Conservation (phyloP, 2,797 vertebrate genomes). For the Babyrousa celebensis region DNA sequence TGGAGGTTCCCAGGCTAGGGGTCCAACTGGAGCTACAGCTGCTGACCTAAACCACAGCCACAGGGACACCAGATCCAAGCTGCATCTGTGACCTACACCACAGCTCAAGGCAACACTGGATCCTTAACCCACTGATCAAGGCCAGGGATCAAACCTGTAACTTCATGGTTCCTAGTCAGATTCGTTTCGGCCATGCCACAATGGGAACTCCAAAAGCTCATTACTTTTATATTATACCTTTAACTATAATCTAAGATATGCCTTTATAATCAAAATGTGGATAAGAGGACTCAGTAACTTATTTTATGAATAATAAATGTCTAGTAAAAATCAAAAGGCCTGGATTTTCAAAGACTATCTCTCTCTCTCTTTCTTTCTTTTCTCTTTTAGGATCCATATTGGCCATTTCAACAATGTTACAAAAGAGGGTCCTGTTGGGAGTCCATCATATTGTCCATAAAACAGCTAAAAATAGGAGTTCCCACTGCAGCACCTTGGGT, state of each 20-base stretch:
- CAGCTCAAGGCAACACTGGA: too few relatives aligned
- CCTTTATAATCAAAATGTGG: neutral
- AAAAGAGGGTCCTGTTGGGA: neutral
- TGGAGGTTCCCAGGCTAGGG: too few relatives aligned
- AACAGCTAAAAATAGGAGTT: neutral
- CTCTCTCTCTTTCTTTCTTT: neutral
- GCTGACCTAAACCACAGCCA: too few relatives aligned
- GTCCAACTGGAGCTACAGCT: too few relatives aligned
- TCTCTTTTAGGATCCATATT: neutral
- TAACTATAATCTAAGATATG: neutral
- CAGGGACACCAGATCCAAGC: too few relatives aligned
- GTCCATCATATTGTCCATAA: neutral
- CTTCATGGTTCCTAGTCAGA: too few relatives aligned
- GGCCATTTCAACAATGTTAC: neutral
- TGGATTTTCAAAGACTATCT: conserved; percentile 38
- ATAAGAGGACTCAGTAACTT: neutral
- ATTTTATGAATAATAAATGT: conserved; percentile 6
- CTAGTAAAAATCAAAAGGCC: conserved; percentile 8
- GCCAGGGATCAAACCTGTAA: too few relatives aligned
- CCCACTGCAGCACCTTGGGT: too few relatives aligned
- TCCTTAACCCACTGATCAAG: too few relatives aligned
- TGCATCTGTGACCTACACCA: too few relatives aligned
- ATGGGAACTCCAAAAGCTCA: neutral
- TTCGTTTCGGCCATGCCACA: too few relatives aligned
- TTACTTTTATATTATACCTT: neutral